Evolutionary conservation across 2,797 vertebrate species (phyloP).

Genomic region (Fundulus diaphanus): DNA sequence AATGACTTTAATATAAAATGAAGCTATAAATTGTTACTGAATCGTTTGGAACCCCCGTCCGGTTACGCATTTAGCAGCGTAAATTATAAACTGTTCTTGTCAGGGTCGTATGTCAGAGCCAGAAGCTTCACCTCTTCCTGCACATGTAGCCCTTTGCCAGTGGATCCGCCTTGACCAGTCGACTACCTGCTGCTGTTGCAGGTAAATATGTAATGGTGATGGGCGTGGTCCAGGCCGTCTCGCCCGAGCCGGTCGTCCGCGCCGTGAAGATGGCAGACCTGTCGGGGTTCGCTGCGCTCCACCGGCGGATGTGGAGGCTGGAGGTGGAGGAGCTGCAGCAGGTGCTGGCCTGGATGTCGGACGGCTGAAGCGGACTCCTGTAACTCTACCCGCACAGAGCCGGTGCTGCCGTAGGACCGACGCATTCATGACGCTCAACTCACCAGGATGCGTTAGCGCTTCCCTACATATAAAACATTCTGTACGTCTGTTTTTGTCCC

Average conservation of each 20-base stretch:
- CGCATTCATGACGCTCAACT: no score
- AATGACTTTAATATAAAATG: no score
- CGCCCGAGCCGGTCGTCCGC: conserved; percentile 86
- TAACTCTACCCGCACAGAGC: background rate
- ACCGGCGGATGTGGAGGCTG: conserved; percentile 85
- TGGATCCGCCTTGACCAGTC: conserved; percentile 6
- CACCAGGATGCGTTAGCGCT: background rate
- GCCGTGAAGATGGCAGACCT: conserved; percentile 92
- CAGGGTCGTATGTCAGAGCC: background rate
- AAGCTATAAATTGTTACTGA: no score
- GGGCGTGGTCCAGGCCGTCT: conserved; percentile 82
- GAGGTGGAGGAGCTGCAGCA: conserved; percentile 91
- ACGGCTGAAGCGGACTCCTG: background rate
- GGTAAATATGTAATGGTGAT: conserved; percentile 95
- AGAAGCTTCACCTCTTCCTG: background rate
- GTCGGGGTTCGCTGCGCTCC: conserved; percentile 78
- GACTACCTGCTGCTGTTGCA: conserved; percentile 53
- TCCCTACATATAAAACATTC: background rate
- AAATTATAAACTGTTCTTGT: background rate
- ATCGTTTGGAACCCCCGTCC: no score
- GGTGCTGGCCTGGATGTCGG: conserved; percentile 54
- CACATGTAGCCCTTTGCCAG: no score
- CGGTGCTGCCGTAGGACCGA: background rate
- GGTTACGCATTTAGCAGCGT: background rate
- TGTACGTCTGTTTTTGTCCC: background rate